Conservation (phyloP, 92 coral and sea anemone species). For the Epizoanthus rinbou region DNA sequence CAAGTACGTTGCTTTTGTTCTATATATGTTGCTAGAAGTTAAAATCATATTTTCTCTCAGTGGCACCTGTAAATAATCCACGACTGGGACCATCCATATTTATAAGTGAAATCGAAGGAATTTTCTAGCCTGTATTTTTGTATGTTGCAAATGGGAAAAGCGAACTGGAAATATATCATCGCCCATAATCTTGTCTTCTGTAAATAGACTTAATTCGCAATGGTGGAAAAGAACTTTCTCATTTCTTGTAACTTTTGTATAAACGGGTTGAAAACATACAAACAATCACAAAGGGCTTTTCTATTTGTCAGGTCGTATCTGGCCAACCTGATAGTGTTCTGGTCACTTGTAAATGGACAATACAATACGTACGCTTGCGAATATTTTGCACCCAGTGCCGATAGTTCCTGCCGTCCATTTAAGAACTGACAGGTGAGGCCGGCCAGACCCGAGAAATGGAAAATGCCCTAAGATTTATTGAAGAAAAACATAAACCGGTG, state of each 20-base stretch:
- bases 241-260: constrained; percentile 12
- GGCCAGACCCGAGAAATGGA: too few relatives aligned
- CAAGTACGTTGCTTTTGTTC: too few relatives aligned
- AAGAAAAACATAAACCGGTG: too few relatives aligned
- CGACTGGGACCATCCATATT: constrained; percentile 2
- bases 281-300: not conserved
- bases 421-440: too few relatives aligned
- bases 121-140: constrained; percentile 24
- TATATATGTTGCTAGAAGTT: not conserved
- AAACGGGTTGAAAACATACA: constrained; percentile 11
- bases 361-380: too few relatives aligned
- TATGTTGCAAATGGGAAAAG: constrained; percentile 23
- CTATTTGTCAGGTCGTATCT: not conserved
- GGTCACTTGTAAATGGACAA: too few relatives aligned
- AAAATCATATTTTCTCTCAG: constrained; percentile 2
- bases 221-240: not conserved
- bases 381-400: too few relatives aligned
- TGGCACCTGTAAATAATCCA: constrained; percentile 26
- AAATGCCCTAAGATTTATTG: too few relatives aligned
- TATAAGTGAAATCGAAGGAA: constrained; percentile 8
- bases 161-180: not conserved
- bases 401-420: too few relatives aligned
- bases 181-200: not conserved
- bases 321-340: too few relatives aligned
- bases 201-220: not conserved